Conservation (phyloP, 1,140 invertebrate species). For the Zaprionus gabonicus region DNA sequence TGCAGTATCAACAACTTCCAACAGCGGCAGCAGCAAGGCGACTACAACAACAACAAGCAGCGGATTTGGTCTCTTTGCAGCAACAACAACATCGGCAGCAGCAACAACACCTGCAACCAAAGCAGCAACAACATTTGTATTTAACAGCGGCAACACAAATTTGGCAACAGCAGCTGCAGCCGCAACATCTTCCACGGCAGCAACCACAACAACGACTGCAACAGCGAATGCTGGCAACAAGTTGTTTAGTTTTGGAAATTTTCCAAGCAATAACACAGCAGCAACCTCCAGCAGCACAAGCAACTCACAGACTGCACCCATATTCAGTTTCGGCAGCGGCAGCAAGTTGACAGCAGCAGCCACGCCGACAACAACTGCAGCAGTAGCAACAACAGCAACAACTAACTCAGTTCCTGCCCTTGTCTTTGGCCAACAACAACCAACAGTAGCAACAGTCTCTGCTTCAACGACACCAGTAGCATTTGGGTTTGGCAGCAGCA, state of each 20-base stretch:
- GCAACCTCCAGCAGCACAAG: slow-evolving; percentile 8
- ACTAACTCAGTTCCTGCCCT: slow-evolving; percentile 13
- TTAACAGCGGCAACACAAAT: background rate
- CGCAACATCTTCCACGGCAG: background rate
- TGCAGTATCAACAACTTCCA: slow-evolving; percentile 4
- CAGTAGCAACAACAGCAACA: background rate
- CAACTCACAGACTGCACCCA: background rate
- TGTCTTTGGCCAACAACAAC: slow-evolving; percentile 37
- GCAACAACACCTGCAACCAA: slow-evolving; percentile 4
- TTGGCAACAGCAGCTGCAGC: background rate
- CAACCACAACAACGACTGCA: background rate
- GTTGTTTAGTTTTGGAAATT: slow-evolving; percentile 10
- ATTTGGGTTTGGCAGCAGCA: slow-evolving; percentile 36
- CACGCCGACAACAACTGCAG: background rate
- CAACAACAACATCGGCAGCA: slow-evolving; percentile 2
- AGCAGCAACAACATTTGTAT: background rate
- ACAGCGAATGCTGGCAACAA: slow-evolving; percentile 8
- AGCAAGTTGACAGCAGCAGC: slow-evolving; percentile 6
- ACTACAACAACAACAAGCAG: slow-evolving; percentile 11
- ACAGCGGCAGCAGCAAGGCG: slow-evolving; percentile 14
- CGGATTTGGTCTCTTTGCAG: slow-evolving; percentile 18
- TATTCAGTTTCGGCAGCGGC: background rate
- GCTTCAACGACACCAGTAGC: slow-evolving; percentile 18
- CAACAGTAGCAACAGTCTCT: background rate
- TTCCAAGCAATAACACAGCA: slow-evolving; percentile 5